Percentiles rank a stretch among this genome's conserved stretches.
Evolutionary conservation across 2,113 vertebrate genomes (phyloP).

Genomic region (Thamnophis sirtalis): DNA sequence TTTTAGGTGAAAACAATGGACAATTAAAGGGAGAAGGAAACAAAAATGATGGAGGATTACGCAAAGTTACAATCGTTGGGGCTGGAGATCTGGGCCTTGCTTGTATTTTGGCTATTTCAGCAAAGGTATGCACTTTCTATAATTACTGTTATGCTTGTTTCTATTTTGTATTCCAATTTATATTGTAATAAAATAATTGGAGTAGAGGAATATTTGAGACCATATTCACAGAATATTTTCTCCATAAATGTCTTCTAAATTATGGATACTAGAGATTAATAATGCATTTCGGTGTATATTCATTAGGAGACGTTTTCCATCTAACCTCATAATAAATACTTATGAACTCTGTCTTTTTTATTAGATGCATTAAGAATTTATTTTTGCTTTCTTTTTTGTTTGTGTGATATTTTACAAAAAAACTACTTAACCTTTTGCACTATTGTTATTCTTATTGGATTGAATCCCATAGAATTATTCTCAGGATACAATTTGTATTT

Average conservation of each 20-base stretch:
- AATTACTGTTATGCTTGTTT: not conserved
- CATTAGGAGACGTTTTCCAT: not conserved
- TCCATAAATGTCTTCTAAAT: not conserved
- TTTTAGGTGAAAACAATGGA: slow-evolving; percentile 67
- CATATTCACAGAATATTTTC: not conserved
- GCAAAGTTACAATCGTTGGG: slow-evolving; percentile 89
- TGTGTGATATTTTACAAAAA: not conserved
- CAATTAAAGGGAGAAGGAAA: slow-evolving; percentile 62
- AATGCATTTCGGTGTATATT: not conserved
- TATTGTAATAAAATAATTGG: not conserved
- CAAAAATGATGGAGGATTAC: slow-evolving; percentile 50
- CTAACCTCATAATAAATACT: not conserved
- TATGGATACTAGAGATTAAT: not conserved
- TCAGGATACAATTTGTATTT: not conserved
- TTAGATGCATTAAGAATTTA: not conserved
- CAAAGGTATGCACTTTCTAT: slow-evolving; percentile 73
- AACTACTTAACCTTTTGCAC: not conserved
- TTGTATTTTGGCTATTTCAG: slow-evolving; percentile 83
- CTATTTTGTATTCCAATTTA: not conserved
- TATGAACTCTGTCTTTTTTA: not conserved
- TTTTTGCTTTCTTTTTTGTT: not conserved
- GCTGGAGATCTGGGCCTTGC: slow-evolving; percentile 90
- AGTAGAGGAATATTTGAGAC: not conserved
- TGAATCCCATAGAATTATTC: not conserved
- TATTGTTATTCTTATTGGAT: not conserved